Evolutionary conservation across 1,140 invertebrate genomes (phyloP), one percentile per base, ranked within the genome.

Genomic region (Macrocentrus cingulum): DNA sequence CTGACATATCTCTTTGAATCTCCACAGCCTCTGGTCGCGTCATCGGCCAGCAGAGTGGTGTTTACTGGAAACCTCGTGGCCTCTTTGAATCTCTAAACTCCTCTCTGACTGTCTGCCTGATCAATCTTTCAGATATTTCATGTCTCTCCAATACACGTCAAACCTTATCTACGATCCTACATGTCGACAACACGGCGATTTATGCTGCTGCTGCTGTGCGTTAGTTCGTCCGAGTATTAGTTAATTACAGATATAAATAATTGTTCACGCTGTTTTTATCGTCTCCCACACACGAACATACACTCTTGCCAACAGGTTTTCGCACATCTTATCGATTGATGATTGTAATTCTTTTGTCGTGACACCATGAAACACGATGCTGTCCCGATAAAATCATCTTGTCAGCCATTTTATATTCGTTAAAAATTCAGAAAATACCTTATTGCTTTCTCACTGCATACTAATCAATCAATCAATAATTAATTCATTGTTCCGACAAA

Each of bases 51-150:
- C 29, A 34, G 36, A 23, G 39, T 50, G 56, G 48, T 58, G 44
- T 58, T 51, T 58, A 61, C 60, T 54, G 45, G 50, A 57, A 65
- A 67, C 60, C 61, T 67, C 61, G 52, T 61, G 64, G 66, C 64
- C 61, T 53, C 49, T 20, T 58, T 61, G 32, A 29, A 56, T 56
- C 22, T 16, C 32, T 36, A 16, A 19, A 8, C 32, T 18, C 16
- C 16, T 29, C 49, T 19, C 25, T 16, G 13, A 36, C n/a, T 8
- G 7, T 25, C 20, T 48, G n/a, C 45, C 7, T 48, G 45, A 48
- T 48, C 45, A 48, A 25, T n/a, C 2, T 23, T 48, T 23, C 23
- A 48, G 45, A 48, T n/a, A n/a, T 48, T 48, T 25, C 19, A 25
- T 48, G 45, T 48, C 45, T 48, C 36, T 39, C 36, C 8, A 39